Evolutionary conservation across 2,797 vertebrate species (phyloP), one percentile per base, ranked within the genome.

Genomic region (Micromesistius poutassou): DNA sequence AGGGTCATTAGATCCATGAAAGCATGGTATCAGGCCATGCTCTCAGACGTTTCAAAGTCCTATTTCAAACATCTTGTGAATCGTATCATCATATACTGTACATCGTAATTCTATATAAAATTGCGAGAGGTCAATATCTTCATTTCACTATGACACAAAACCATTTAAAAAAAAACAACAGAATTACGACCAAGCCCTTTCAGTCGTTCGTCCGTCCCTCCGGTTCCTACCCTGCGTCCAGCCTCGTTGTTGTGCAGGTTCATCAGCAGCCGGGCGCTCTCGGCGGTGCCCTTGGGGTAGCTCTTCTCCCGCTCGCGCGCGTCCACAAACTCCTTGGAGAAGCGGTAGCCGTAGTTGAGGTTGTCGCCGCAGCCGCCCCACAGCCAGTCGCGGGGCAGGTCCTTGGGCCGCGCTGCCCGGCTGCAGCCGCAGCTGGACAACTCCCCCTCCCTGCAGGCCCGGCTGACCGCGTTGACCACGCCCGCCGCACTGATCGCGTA

Each of bases 331-430:
- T 99, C 97, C 88, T 96, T 98, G 83, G 97, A 97, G 71, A 99
- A 99, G 89, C 97, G 95, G 82, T 98, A 99, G 38, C 98, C 98
- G 0, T 99, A 98, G 84, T 97, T 96, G 19, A 98, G 94, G 94
- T 99, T 99, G 89, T 99, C 98, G 1, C 97, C 98, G 1, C 97
- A 98, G 92, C 98, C 97, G 0, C 97, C 98, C 98, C 98, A 99
- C 82, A 99, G 94, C 98, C 98, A 99, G 91, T 99, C 98, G 78
- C 97, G 93, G 6, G 97, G 98, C 78, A 99, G 93, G 78, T 99
- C 98, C 92, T 97, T 97, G 80, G 98, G 98, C 10, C 97, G 92
- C 0, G 96, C 95, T 0, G 97, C 96, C 0, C 98, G 94, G 86
- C 97, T 99, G 93, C 98, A 99, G 83, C 98, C 97, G 0, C 98